Percentiles rank a stretch among this genome's conserved stretches.
phyloP scores from a whole-genome alignment of 2,888 invertebrate genomes.

The Drosophila rellima region DNA sequence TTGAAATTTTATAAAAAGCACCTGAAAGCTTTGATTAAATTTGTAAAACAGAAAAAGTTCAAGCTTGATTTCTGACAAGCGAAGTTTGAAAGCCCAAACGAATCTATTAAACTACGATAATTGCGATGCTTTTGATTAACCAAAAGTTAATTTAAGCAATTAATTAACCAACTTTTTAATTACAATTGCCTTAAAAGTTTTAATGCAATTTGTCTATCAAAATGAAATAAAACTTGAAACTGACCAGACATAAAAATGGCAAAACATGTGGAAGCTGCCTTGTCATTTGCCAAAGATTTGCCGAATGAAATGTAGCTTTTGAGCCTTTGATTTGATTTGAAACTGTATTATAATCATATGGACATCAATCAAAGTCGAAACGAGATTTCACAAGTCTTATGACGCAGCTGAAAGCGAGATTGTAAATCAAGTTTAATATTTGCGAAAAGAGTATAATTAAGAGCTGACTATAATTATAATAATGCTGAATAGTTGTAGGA shows the following conservation, averaged over 20 bases:
- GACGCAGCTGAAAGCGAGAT: conserved; percentile 16
- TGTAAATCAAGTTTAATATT: conserved; percentile 44
- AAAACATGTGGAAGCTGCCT: conserved; percentile 16
- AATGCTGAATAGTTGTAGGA: conserved; percentile 8
- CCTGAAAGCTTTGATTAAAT: too few species aligned
- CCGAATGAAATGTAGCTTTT: conserved; percentile 18
- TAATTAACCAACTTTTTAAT: conserved; percentile 10
- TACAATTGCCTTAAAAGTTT: conserved; percentile 12
- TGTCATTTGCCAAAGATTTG: conserved; percentile 24
- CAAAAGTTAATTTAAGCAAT: not conserved
- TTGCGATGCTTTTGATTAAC: not conserved
- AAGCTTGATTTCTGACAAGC: too few species aligned
- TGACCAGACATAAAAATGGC: not conserved
- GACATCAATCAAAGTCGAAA: conserved; percentile 56
- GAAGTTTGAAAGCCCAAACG: not conserved
- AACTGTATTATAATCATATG: conserved; percentile 49
- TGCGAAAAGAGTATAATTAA: conserved; percentile 32
- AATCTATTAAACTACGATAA: not conserved
- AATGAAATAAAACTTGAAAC: not conserved
- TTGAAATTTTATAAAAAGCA: too few species aligned
- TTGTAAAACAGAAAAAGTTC: not conserved
- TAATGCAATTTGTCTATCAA: conserved; percentile 16
- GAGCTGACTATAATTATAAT: conserved; percentile 16
- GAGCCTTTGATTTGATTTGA: conserved; percentile 15
- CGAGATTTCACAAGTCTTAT: conserved; percentile 36